A percentile compares a stretch with the other conserved stretches of the same genome.
These are phyloP conservation scores for Smittia aterrima DNA, from an alignment of 2,888 invertebrate genomes.

Conservation along the genomic window DNA sequence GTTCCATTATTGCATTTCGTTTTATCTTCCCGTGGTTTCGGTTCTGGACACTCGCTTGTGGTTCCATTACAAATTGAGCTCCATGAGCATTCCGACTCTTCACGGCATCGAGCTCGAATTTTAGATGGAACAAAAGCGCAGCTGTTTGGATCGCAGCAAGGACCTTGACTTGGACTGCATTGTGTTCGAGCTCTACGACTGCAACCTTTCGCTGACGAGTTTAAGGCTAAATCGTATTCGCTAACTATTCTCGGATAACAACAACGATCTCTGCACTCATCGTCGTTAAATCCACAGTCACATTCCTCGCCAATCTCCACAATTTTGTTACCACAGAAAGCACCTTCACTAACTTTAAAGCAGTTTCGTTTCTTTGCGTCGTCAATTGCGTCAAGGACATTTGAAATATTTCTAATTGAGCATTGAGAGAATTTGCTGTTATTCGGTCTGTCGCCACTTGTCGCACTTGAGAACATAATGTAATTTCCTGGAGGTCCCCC, in stretches of 20 bases:
- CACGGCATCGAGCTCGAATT: slow-evolving; percentile 70
- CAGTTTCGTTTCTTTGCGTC: slow-evolving; percentile 91
- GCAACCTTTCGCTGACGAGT: slow-evolving; percentile 75
- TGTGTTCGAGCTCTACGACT: slow-evolving; percentile 72
- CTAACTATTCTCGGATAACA: slow-evolving; percentile 85
- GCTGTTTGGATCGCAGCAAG: slow-evolving; percentile 80
- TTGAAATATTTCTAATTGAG: slow-evolving; percentile 91
- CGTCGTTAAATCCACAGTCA: slow-evolving; percentile 91
- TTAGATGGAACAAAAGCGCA: slow-evolving; percentile 73
- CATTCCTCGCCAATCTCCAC: slow-evolving; percentile 98
- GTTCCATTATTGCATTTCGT: slow-evolving; percentile 95
- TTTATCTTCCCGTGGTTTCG: slow-evolving; percentile 77
- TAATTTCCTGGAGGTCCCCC: slow-evolving; percentile 93
- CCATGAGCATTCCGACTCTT: slow-evolving; percentile 86
- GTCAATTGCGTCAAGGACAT: slow-evolving; percentile 87
- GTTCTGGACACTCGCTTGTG: slow-evolving; percentile 83
- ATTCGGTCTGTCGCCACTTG: slow-evolving; percentile 95
- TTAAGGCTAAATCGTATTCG: slow-evolving; percentile 65
- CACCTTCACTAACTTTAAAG: slow-evolving; percentile 77
- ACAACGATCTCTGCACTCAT: slow-evolving; percentile 89
- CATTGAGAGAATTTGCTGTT: slow-evolving; percentile 97
- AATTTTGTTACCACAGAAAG: slow-evolving; percentile 99
- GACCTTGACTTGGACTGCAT: slow-evolving; percentile 92
- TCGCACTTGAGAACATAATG: slow-evolving; percentile 99
- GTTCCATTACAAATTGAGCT: slow-evolving; percentile 82